Conservation (phyloP, 2,113 vertebrate genomes). For the Corydoras maculifer region DNA sequence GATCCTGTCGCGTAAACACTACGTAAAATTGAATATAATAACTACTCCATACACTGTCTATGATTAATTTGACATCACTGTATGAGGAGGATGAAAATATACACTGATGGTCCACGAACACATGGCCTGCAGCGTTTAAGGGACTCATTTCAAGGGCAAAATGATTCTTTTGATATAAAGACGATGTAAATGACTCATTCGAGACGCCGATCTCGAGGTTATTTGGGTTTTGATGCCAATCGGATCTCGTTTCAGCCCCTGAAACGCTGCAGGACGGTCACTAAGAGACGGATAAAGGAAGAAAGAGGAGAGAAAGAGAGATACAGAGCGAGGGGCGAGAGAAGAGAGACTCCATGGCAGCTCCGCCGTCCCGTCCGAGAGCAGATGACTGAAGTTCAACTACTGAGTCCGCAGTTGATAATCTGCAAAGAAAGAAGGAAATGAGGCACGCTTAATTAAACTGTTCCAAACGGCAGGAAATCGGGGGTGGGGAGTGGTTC, state of each 20-base stretch:
- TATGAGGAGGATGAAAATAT: too few species aligned
- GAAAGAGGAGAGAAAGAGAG: background rate
- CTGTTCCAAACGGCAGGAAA: conserved; percentile 47
- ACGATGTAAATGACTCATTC: too few species aligned
- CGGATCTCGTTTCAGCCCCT: background rate
- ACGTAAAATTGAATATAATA: too few species aligned
- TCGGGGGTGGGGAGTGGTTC: conserved; percentile 34
- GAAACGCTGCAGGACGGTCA: background rate
- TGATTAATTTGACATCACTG: too few species aligned
- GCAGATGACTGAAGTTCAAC: conserved; percentile 42
- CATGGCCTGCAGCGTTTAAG: too few species aligned
- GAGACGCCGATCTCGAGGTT: too few species aligned
- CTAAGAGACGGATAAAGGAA: conserved; percentile 1
- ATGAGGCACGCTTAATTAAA: conserved; percentile 63
- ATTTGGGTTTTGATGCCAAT: too few species aligned
- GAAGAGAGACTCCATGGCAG: background rate
- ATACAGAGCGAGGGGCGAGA: conserved; percentile 24
- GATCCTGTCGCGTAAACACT: too few species aligned
- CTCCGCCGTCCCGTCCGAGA: conserved; percentile 12
- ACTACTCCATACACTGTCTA: too few species aligned
- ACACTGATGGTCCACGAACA: too few species aligned
- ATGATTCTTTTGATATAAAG: too few species aligned
- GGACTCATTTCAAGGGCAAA: too few species aligned
- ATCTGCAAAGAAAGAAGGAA: conserved; percentile 62
- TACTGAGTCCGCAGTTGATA: conserved; percentile 74